A percentile compares a stretch with the other conserved stretches of the same genome.
Conservation (phyloP, 2,113 vertebrate species). For the Catharus bicknelli region DNA sequence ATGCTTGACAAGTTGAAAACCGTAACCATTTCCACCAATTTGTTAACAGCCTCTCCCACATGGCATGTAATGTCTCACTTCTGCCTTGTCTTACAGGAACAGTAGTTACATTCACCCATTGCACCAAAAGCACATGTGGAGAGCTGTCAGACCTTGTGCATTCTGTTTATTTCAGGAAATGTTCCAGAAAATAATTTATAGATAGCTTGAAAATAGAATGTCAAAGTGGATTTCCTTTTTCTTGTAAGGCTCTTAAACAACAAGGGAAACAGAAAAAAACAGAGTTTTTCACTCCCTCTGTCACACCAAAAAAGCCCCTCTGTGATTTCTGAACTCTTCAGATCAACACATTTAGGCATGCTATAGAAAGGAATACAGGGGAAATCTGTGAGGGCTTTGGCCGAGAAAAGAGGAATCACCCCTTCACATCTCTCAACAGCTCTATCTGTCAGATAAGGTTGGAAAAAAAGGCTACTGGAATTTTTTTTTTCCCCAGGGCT, state of each 20-base stretch:
- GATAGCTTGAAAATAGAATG: neutral
- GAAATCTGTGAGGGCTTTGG: neutral
- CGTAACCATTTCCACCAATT: slow-evolving; percentile 65
- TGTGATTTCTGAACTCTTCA: neutral
- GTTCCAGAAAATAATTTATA: slow-evolving; percentile 30
- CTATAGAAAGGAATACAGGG: neutral
- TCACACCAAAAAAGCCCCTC: fast-evolving
- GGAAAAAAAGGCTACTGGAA: neutral
- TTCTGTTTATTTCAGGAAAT: slow-evolving; percentile 37
- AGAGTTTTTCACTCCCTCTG: neutral
- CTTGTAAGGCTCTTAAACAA: slow-evolving; percentile 14
- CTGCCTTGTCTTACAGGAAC: slow-evolving; percentile 30
- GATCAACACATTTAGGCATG: neutral
- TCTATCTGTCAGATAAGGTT: neutral
- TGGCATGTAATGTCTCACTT: slow-evolving; percentile 48
- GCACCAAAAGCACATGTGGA: neutral
- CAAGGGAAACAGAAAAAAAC: neutral
- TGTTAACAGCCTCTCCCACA: slow-evolving; percentile 67
- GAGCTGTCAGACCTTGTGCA: neutral
- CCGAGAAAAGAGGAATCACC: neutral
- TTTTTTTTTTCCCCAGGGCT: neutral
- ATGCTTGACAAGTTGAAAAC: slow-evolving; percentile 60
- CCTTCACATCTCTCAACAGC: neutral
- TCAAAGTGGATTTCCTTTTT: slow-evolving; percentile 5
- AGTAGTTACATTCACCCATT: slow-evolving; percentile 12